Percentiles rank a stretch among this genome's conserved stretches.
Evolutionary conservation across 2,888 invertebrate genomes (phyloP).

Genomic region (Dysmachus trigonus): DNA sequence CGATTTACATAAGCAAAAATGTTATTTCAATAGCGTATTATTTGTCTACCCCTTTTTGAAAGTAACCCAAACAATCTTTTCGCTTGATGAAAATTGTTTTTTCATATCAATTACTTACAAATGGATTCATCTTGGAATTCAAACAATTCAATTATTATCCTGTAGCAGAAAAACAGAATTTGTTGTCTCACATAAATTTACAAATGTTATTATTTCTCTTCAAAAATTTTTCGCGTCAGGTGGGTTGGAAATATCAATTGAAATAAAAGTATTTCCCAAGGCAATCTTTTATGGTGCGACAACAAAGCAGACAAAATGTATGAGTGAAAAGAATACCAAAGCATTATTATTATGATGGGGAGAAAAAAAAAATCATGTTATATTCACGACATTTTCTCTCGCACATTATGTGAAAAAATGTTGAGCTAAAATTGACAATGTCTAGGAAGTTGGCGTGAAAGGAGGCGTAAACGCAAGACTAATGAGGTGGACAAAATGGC

Average conservation of each 20-base stretch:
- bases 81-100: neutral
- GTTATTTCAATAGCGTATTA: neutral
- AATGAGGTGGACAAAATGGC: neutral
- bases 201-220: neutral
- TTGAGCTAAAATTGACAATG: neutral
- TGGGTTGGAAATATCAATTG: neutral
- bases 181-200: neutral
- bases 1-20: neutral
- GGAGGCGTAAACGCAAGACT: neutral
- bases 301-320: neutral
- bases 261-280: neutral
- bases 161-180: neutral
- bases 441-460: neutral
- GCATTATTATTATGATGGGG: neutral
- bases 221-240: neutral
- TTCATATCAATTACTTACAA: neutral
- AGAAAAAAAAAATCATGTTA: neutral
- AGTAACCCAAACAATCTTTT: neutral
- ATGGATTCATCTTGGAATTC: neutral
- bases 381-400: neutral
- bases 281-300: neutral
- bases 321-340: neutral
- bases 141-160: neutral
- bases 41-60: neutral
- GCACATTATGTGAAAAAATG: neutral